Evolutionary conservation across 2,797 vertebrate genomes (phyloP), one percentile per base, ranked within the genome.

Genomic region (Malacoraja senta): DNA sequence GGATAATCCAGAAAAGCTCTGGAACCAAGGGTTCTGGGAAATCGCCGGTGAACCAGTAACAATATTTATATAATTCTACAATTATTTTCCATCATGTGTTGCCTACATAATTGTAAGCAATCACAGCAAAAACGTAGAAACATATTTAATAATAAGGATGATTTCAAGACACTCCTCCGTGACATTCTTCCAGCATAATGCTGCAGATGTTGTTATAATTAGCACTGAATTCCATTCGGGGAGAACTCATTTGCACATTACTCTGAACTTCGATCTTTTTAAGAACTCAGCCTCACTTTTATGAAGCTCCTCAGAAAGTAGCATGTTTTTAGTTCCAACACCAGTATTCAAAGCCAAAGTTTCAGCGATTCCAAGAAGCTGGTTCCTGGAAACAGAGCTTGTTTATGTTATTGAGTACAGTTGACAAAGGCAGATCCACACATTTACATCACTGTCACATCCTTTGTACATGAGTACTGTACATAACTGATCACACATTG

Each of bases 351-450:
- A 88, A 88, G 84, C 84, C 84, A 88, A 88, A 8, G 29, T 65
- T 35, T 88, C 19, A 88, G 84, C 10, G 61, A 65, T 88, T 88
- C 61, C 84, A 88, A 88, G 61, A 88, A 88, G 61, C 84, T 13
- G 61, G 61, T 88, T 88, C 84, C 84, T 26, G 84, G 84, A 88
- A 88, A 15, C 9, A 68, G 84, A 19, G 19, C n/a, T 88, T 88
- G 84, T 88, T 88, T 88, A 88, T 65, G 7, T 88, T 88, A 65
- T 88, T 88, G 29, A 86, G 15, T 88, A 88, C n/a, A 88, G 84
- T 88, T 88, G 29, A 65, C 35, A n/a, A 15, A 65, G 61, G 15
- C 29, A 88, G n/a, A 65, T 32, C 83, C 84, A 68, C 61, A 88
- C 84, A 35, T 88, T 88, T 65, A n/a, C 4, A 88, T 53, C 44